Evolutionary conservation across 2,797 vertebrate species (phyloP).

Genomic region (Tapera naevia): DNA sequence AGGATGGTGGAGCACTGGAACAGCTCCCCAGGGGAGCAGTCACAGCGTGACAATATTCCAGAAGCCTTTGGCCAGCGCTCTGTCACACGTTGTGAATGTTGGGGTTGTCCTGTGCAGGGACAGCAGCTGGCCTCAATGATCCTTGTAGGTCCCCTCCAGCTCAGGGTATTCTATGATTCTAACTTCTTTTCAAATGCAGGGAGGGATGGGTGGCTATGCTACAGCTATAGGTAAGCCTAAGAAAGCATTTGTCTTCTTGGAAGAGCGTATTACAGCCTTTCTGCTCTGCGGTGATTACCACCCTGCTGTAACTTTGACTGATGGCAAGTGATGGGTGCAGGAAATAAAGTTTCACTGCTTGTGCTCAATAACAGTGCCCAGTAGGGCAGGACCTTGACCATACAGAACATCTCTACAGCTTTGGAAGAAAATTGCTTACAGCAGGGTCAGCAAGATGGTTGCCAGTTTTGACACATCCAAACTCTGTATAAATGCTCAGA

Average conservation of each 20-base stretch:
- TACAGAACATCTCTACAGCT: neutral
- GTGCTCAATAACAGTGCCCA: neutral
- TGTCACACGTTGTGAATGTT: too few relatives aligned
- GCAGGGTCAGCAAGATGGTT: neutral
- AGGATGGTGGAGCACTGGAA: too few relatives aligned
- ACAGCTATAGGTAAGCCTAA: neutral
- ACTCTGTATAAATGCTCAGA: neutral
- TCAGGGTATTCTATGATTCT: too few relatives aligned
- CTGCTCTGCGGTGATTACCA: neutral
- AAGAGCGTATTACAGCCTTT: neutral
- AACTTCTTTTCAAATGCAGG: neutral
- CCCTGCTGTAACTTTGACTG: neutral
- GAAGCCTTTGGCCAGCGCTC: too few relatives aligned
- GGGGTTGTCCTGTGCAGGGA: too few relatives aligned
- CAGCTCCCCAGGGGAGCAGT: too few relatives aligned
- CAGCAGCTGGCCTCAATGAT: too few relatives aligned
- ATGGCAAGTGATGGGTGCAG: neutral
- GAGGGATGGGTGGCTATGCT: neutral
- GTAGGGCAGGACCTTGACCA: neutral
- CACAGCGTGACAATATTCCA: too few relatives aligned
- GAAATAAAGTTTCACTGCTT: neutral
- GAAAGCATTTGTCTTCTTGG: neutral
- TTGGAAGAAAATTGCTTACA: neutral
- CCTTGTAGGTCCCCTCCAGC: too few relatives aligned
- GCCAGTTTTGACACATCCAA: neutral